Conservation (phyloP, 2,797 vertebrate species). For the Myotis daubentonii region DNA sequence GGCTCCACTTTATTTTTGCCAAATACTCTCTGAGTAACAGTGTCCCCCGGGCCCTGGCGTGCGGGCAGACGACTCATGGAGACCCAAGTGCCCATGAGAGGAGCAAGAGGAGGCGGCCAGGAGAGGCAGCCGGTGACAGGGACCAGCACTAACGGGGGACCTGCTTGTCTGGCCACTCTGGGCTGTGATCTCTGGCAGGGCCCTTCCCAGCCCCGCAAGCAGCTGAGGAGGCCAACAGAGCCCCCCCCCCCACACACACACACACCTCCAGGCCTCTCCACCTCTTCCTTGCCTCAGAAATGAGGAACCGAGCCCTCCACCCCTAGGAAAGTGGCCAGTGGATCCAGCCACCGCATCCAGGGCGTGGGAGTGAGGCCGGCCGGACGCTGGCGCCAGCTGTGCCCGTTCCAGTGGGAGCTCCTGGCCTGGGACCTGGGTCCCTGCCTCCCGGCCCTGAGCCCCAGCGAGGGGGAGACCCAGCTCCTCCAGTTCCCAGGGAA, state of each 20-base stretch:
- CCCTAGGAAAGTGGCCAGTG: neutral
- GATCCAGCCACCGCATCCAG: neutral
- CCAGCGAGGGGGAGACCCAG: neutral
- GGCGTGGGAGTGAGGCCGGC: neutral
- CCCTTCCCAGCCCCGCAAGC: neutral
- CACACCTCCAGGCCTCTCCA: neutral
- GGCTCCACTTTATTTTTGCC: constrained; percentile 40
- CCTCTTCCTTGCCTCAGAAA: neutral
- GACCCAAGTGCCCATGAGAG: neutral
- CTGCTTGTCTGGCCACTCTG: neutral
- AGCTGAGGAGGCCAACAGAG: neutral
- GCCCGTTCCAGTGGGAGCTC: neutral
- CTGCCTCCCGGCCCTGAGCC: neutral
- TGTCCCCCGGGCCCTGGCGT: neutral
- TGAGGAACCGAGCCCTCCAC: neutral
- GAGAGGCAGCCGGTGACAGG: neutral
- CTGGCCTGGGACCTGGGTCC: neutral
- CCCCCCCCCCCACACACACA: neutral
- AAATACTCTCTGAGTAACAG: constrained; percentile 20
- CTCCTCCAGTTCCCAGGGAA: neutral
- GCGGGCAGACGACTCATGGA: neutral
- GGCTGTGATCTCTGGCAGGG: neutral
- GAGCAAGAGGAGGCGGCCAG: neutral
- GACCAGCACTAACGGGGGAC: too few relatives aligned
- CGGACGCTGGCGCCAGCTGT: neutral